Conservation (phyloP, 1,140 invertebrate species). For the Oryzaephilus surinamensis region DNA sequence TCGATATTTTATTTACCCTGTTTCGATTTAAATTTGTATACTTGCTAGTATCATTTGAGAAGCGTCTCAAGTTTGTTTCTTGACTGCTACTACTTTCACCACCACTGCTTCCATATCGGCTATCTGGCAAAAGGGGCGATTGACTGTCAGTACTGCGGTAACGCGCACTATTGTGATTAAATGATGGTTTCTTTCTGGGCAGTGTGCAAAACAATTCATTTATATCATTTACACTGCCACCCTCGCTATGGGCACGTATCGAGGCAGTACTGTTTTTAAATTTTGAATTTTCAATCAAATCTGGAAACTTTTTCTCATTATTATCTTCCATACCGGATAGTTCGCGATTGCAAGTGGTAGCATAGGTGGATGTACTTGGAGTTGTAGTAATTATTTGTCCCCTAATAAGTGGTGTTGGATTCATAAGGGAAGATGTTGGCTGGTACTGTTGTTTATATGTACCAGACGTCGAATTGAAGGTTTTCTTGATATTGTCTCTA, state of each 20-base stretch:
- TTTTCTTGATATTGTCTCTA: conserved; percentile 35
- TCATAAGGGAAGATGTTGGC: conserved; percentile 13
- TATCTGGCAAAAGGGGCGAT: conserved; percentile 49
- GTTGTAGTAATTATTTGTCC: conserved; percentile 18
- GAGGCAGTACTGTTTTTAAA: not conserved
- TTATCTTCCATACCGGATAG: conserved; percentile 45
- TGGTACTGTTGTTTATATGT: conserved; percentile 28
- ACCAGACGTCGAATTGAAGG: conserved; percentile 33
- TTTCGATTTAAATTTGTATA: conserved; percentile 22
- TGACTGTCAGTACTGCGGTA: conserved; percentile 53
- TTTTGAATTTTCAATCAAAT: conserved; percentile 51
- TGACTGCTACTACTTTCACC: conserved; percentile 32
- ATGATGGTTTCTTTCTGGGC: conserved; percentile 39
- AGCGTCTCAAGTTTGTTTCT: conserved; percentile 12
- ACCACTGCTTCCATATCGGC: conserved; percentile 39
- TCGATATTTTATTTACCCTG: conserved; percentile 35
- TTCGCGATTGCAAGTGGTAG: conserved; percentile 27
- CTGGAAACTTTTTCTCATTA: conserved; percentile 52
- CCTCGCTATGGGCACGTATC: conserved; percentile 25
- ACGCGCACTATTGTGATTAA: conserved; percentile 36
- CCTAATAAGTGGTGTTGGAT: conserved; percentile 26
- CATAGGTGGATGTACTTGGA: conserved; percentile 21
- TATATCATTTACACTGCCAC: conserved; percentile 32
- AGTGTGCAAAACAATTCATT: conserved; percentile 48
- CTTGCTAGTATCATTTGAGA: conserved; percentile 22